Base-by-base conservation (phyloP, 2,797 vertebrate species). In the Crossoptilon crossoptilon region DNA sequence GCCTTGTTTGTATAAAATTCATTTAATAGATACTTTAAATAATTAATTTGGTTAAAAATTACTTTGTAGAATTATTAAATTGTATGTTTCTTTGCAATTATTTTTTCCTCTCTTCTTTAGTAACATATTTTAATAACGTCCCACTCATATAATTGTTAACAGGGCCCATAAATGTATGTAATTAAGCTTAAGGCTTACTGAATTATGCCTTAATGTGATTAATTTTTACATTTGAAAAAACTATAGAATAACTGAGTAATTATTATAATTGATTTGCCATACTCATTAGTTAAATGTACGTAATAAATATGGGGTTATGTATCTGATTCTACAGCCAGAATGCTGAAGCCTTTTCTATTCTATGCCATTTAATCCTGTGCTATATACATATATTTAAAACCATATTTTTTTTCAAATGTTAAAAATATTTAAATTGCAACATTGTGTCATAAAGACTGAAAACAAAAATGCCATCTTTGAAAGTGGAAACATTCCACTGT, bases 191-290 rank as follows among this genome's bases (percentile, higher is more conserved):
- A 81, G 23, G 2, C 35, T 90, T 73, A 68, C 48, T 76, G 70
- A 86, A 94, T 82, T 56, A 88, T 73, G 91, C 59, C 68, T 93
- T 86, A 86, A 67, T 76, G 13, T 73, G 51, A 90, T 84, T 56
- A 84, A 92, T 81, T 90, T 87, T 91, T 92, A 74, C 46, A 81
- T 84, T 85, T 90, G 26, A 78, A 88, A 82, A 74, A 92, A 53
- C 2, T 75, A n/a, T 26, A 33, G 44, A 70, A 53, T 84, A 84
- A 90, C 60, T 84, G 73, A 59, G 3, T 46, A 87, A 91, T 91
- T 89, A 75, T 86, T 88, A 16, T 84, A 91, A 95, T 81, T 71
- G n/a, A 53, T 63, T 90, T 56, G 4, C 29, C 1, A 2, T 84
- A 11, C 27, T 86, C 22, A 33, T 75, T 46, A 56, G 19, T 89